Evolutionary conservation across 1,140 invertebrate species (phyloP), one percentile per base, ranked within the genome.

Genomic region (Papilio machaon): DNA sequence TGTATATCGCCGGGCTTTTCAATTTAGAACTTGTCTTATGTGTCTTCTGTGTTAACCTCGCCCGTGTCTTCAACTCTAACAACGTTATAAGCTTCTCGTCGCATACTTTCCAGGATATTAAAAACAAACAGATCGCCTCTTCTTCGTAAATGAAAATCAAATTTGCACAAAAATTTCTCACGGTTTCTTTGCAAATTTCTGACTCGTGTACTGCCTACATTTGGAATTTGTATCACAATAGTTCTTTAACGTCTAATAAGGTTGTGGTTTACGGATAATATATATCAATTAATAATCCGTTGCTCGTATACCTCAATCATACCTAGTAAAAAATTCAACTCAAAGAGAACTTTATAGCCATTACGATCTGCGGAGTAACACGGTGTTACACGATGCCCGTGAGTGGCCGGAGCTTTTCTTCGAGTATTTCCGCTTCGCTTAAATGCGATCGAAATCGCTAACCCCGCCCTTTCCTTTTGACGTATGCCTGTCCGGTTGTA

Each of bases 121-220:
- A 85, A 85, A 81, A 84, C 81, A 82, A 85, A 85, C 82, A 85
- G 81, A 79, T 78, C 47, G 79, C 82, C 81, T 81, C 64, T 77
- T 80, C 73, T 74, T 47, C 81, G 60, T 78, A 84, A 85, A 88
- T 86, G 83, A 86, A 88, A 85, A 85, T 85, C 86, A 86, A 88
- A 85, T 88, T 86, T 88, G 81, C 84, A 84, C 80, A 84, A 83
- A 15, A n/a, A 9, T 58, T 70, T 70, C 15, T 35, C 5, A 70
- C 64, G 6, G 13, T 70, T 70, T 35, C n/a, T 19, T 9, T 10
- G 23, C 13, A 70, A 35, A 13, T 70, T 70, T 58, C n/a, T 19
- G 9, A 0, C 1, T 19, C 54, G 8, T n/a, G n/a, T 19, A 58
- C n/a, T 58, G 54, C n/a, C 54, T 58, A 43, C 38, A 43, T 43